A percentile compares a stretch with the other conserved stretches of the same genome.
Evolutionary conservation across 2,888 invertebrate species (phyloP).

Genomic region (Craniophora ligustri): DNA sequence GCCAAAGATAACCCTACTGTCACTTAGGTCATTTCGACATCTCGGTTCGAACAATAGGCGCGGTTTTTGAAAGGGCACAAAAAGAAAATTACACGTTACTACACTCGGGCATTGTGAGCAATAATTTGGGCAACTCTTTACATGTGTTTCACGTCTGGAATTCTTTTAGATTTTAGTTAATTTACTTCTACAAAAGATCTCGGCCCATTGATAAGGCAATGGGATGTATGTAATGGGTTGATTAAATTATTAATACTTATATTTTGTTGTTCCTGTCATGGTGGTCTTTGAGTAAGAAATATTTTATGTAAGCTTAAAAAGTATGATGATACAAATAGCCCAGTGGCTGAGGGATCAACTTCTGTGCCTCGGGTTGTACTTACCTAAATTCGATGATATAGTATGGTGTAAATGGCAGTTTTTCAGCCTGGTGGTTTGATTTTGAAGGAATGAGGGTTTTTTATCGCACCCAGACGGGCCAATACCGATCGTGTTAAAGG

Average conservation of each 20-base stretch:
- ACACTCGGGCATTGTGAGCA: conserved; percentile 69
- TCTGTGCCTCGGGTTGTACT: too few species aligned
- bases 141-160: conserved; percentile 51
- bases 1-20: conserved; percentile 28
- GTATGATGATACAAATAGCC: too few species aligned
- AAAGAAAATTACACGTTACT: conserved; percentile 78
- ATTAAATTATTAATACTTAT: conserved; percentile 9
- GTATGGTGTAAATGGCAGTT: too few species aligned
- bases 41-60: conserved; percentile 47
- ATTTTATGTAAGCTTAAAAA: too few species aligned
- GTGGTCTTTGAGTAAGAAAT: conserved; percentile 13
- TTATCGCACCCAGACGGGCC: too few species aligned
- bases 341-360: too few species aligned
- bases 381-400: too few species aligned
- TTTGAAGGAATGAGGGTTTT: too few species aligned
- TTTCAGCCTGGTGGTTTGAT: too few species aligned
- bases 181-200: conserved; percentile 49
- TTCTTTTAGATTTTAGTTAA: conserved; percentile 44
- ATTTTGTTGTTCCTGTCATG: conserved; percentile 16
- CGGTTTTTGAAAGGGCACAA: conserved; percentile 68
- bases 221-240: conserved; percentile 15
- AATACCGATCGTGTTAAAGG: too few species aligned
- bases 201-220: conserved; percentile 35
- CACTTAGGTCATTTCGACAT: conserved; percentile 61
- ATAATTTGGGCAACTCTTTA: conserved; percentile 80